A percentile compares a stretch with the other conserved stretches of the same genome.
Evolutionary conservation across 2,113 vertebrate genomes (phyloP).

Genomic region (Mormoops blainvillei): DNA sequence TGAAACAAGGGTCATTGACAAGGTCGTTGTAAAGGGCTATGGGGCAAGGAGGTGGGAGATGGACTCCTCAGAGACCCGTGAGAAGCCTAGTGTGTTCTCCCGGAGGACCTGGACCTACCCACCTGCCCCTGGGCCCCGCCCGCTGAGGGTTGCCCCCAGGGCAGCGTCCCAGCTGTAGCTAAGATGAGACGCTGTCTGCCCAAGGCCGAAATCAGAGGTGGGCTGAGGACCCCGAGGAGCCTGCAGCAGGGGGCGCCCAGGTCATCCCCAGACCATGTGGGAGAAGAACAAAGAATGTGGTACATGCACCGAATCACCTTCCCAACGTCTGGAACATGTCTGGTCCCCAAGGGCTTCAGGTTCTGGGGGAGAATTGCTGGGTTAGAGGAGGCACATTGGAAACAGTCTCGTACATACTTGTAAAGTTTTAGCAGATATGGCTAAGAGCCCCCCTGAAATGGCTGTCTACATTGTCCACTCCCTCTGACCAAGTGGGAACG

Average conservation of each 20-base stretch:
- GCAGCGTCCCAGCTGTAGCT: neutral
- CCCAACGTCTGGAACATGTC: neutral
- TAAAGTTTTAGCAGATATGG: neutral
- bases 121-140: neutral
- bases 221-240: neutral
- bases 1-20: neutral
- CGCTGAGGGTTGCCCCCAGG: neutral
- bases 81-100: too few species aligned
- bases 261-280: neutral
- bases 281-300: neutral
- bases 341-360: neutral
- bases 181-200: neutral
- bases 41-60: too few species aligned
- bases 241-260: neutral
- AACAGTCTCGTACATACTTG: neutral
- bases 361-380: neutral
- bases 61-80: neutral
- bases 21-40: neutral
- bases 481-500: neutral
- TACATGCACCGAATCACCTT: neutral
- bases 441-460: neutral
- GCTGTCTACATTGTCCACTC: too few species aligned
- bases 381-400: accelerated
- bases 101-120: neutral
- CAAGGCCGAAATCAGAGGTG: neutral